Evolutionary conservation across 2,888 invertebrate species (phyloP).

Genomic region (Campaea margaritaria): DNA sequence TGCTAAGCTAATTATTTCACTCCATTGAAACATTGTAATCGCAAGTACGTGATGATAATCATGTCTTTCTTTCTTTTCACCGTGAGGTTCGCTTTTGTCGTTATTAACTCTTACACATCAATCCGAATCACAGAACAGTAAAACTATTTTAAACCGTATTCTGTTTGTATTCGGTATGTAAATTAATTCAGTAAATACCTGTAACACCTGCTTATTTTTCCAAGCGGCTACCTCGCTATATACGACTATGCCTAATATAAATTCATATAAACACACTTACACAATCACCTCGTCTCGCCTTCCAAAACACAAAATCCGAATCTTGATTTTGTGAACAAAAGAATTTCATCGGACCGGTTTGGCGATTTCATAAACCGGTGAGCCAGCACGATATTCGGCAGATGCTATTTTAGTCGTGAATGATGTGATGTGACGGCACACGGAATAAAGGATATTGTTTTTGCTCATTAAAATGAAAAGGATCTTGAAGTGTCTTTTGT

Average conservation of each 20-base stretch:
- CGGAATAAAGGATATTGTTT: slow-evolving; percentile 48
- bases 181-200: slow-evolving; percentile 3
- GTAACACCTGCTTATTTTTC: slow-evolving; percentile 31
- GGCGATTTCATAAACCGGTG: slow-evolving; percentile 50
- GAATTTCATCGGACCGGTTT: slow-evolving; percentile 58
- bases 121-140: not conserved
- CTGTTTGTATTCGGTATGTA: not conserved
- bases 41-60: slow-evolving; percentile 6
- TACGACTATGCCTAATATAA: slow-evolving; percentile 37
- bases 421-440: slow-evolving; percentile 43
- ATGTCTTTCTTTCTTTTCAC: not conserved
- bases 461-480: slow-evolving; percentile 43
- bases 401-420: slow-evolving; percentile 57
- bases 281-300: slow-evolving; percentile 43
- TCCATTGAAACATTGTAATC: slow-evolving; percentile 10
- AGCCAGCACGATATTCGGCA: slow-evolving; percentile 47
- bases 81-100: not conserved
- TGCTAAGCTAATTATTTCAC: slow-evolving; percentile 15
- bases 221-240: slow-evolving; percentile 21
- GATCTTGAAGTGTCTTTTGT: slow-evolving; percentile 48
- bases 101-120: not conserved
- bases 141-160: not conserved
- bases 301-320: slow-evolving; percentile 38
- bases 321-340: slow-evolving; percentile 52
- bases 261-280: slow-evolving; percentile 52